Conservation (phyloP, 2,888 invertebrate genomes). For the Pseudococcus jackbeardsleyi region DNA sequence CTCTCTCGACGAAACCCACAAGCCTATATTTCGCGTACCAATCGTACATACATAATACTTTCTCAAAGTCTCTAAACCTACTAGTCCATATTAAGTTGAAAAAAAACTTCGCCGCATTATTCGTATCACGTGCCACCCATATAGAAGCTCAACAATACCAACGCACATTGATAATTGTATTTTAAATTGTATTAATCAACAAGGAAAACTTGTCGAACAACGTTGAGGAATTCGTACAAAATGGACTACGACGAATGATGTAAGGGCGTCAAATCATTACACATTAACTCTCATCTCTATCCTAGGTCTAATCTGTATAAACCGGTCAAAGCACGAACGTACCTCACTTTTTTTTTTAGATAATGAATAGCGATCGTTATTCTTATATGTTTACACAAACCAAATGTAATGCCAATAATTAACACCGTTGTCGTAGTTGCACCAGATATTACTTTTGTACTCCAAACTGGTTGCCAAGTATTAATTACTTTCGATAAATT, state of each 20-base stretch:
- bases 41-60: background rate
- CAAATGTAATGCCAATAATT: slow-evolving; percentile 54
- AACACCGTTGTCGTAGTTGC: background rate
- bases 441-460: slow-evolving; percentile 22
- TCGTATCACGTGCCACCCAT: slow-evolving; percentile 23
- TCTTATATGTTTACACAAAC: slow-evolving; percentile 8
- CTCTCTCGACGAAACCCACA: background rate
- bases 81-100: slow-evolving; percentile 15
- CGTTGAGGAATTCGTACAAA: slow-evolving; percentile 20
- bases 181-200: slow-evolving; percentile 41
- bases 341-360: background rate
- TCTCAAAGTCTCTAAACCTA: slow-evolving; percentile 4
- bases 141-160: slow-evolving; percentile 37
- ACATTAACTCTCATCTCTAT: slow-evolving; percentile 46
- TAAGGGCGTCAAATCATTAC: slow-evolving; percentile 46
- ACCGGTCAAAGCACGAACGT: slow-evolving; percentile 48
- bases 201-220: slow-evolving; percentile 52
- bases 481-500: slow-evolving; percentile 51
- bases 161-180: slow-evolving; percentile 10
- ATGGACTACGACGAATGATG: slow-evolving; percentile 26
- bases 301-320: background rate
- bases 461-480: slow-evolving; percentile 22
- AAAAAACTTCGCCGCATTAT: slow-evolving; percentile 1
- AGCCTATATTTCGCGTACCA: background rate
- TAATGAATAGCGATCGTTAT: slow-evolving; percentile 39